phyloP scores from a whole-genome alignment of 2,888 invertebrate genomes.

The Prenolepis imparis region DNA sequence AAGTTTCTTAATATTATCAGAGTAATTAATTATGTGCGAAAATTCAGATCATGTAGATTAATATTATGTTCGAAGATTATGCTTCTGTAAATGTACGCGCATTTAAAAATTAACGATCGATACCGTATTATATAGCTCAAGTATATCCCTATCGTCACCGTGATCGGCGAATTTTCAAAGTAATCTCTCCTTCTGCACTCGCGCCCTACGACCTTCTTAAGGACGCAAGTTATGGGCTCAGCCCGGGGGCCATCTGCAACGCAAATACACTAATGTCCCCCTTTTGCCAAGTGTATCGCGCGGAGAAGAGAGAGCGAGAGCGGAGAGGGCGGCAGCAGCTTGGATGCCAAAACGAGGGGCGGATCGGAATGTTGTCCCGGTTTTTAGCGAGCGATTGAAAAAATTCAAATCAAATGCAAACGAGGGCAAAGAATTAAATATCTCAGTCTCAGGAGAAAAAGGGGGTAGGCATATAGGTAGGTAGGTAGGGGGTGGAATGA shows the following conservation, averaged over 20 bases:
- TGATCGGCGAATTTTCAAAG: slow-evolving; percentile 24
- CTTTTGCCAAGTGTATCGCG: slow-evolving; percentile 43
- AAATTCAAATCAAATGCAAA: slow-evolving; percentile 76
- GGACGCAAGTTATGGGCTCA: slow-evolving; percentile 39
- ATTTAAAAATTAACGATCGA: slow-evolving; percentile 22
- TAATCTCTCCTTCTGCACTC: slow-evolving; percentile 34
- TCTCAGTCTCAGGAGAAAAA: slow-evolving; percentile 40
- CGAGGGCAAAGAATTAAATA: slow-evolving; percentile 72
- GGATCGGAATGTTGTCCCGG: slow-evolving; percentile 50
- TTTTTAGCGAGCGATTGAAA: slow-evolving; percentile 65
- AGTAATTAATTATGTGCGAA: neutral
- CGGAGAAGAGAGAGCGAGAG: slow-evolving; percentile 11
- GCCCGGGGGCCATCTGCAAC: slow-evolving; percentile 75
- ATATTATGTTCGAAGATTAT: neutral
- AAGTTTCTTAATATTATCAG: neutral
- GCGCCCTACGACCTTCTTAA: slow-evolving; percentile 49
- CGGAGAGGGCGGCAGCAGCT: neutral
- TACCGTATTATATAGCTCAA: neutral
- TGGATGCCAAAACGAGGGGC: slow-evolving; percentile 13
- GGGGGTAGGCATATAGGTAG: neutral
- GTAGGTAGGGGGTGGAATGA: neutral
- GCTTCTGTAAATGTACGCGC: neutral
- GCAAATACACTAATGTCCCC: slow-evolving; percentile 78
- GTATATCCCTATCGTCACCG: neutral
- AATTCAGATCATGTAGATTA: neutral